Percentiles rank a stretch among this genome's conserved stretches.
Conservation (phyloP, 2,113 vertebrate species). For the human region GRCh38 chr16:2940001-2940500, state of each 20-base stretch:
- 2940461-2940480: neutral
- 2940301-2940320: neutral
- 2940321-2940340: neutral
- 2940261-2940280: neutral
- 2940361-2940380: neutral
- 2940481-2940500: neutral
- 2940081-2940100: slow-evolving; percentile 15
- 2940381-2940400: neutral
- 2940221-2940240: neutral
- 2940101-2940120: neutral
- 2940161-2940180: neutral
- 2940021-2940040: slow-evolving; percentile 46
- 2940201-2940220: neutral
- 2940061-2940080: neutral
- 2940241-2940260: rapidly evolving
- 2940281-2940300: neutral
- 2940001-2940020: neutral
- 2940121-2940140: neutral
- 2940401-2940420: neutral
- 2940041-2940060: neutral
- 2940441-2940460: neutral
- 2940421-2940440: neutral
- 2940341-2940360: neutral
- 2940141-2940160: neutral
- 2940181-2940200: neutral